Percentiles rank a stretch among this genome's conserved stretches.
These are phyloP conservation scores for Andrena marginata DNA, from an alignment of 2,888 invertebrate species.

Conservation along the genomic window DNA sequence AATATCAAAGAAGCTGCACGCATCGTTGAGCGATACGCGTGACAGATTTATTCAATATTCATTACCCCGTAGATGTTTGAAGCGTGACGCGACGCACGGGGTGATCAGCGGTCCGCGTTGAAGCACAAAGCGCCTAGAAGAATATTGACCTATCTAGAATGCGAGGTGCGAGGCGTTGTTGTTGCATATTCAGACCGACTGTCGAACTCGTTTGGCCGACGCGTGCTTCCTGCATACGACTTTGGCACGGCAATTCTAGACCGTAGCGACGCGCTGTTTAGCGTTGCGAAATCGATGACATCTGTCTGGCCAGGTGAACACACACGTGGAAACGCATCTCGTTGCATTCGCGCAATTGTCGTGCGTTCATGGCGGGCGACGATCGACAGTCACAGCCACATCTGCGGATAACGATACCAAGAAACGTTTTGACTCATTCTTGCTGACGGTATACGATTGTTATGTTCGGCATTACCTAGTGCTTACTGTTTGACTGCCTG, in stretches of 20 bases:
- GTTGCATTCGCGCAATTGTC: background rate
- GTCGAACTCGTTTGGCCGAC: background rate
- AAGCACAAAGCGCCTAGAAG: background rate
- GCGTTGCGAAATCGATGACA: conserved; percentile 9
- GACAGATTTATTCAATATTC: too few relatives aligned
- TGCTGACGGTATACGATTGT: background rate
- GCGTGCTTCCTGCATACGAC: background rate
- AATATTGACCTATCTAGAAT: conserved; percentile 27
- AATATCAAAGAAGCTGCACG: too few relatives aligned
- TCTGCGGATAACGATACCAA: background rate
- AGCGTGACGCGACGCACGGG: too few relatives aligned
- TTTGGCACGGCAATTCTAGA: background rate
- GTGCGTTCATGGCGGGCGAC: background rate
- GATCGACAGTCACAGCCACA: too few relatives aligned
- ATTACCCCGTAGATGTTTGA: too few relatives aligned
- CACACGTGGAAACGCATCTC: background rate
- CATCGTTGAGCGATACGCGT: too few relatives aligned
- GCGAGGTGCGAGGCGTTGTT: background rate
- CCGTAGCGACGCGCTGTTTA: background rate
- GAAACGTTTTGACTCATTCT: background rate
- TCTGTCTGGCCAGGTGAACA: conserved; percentile 4
- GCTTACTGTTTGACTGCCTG: too few relatives aligned
- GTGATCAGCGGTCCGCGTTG: too few relatives aligned
- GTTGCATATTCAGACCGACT: conserved; percentile 9
- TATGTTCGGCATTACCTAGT: background rate